Evolutionary conservation across 2,113 vertebrate genomes (phyloP), one percentile per base, ranked within the genome.

Genomic region (Pachycephala philippinensis): DNA sequence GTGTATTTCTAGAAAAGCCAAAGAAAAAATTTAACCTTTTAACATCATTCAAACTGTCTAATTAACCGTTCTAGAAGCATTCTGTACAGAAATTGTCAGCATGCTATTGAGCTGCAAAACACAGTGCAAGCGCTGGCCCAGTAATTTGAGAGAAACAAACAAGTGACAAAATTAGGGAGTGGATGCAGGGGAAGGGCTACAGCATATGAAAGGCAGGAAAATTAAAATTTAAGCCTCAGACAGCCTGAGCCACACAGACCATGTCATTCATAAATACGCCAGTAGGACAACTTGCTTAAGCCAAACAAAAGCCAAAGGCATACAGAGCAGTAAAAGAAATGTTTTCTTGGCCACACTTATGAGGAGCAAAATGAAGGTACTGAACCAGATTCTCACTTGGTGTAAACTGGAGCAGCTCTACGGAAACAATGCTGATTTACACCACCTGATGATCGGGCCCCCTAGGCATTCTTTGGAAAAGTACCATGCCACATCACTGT

Each of bases 201-300:
- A 69, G 68, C 56, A 84, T 71, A 81, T 4, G 17, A 81, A 81
- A 93, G 47, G 72, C 30, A 94, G 2, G 40, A 72, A 93, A 92
- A 95, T 24, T 18, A 84, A 95, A 89, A 78, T 33, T n/a, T 33
- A 87, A 93, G 84, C 90, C 65, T 89, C 50, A 57, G 59, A 85
- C 84, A 93, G 75, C 76, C 85, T 71, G 54, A 96, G 93, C 93
- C 88, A 93, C 61, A 44, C 64, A 68, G 76, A 96, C 56, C 78
- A 75, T 56, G 76, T 72, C 64, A 90, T 95, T 92, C 90, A 82
- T 71, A 92, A 89, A 84, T 64, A 90, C 3, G 64, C 75, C 75
- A 84, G 59, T 16, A 91, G 44, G 59, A 86, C 66, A 88, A 80
- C 45, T 86, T 65, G 76, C 83, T 90, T 47, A 93, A 96, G 93